Evolutionary conservation across 2,888 invertebrate genomes (phyloP), one percentile per base, ranked within the genome.

Genomic region (Isoperla grammatica): DNA sequence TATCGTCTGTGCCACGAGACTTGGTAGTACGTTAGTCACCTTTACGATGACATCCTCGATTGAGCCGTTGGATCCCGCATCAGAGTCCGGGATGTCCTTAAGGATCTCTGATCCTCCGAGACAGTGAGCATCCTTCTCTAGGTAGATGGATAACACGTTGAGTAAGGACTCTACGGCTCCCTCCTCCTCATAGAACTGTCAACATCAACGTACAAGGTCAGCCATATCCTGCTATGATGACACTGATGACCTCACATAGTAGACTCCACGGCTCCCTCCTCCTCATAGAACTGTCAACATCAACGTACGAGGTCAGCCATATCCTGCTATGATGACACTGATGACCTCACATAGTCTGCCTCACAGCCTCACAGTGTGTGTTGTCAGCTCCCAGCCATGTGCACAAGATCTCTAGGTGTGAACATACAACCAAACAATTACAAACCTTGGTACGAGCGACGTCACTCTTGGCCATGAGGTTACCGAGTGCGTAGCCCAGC

Each of bases 401-500:
- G n/a, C n/a, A n/a, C n/a, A n/a, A n/a, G n/a, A n/a, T n/a, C n/a
- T n/a, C n/a, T n/a, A n/a, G n/a, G n/a, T n/a, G 13, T 9, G 42
- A 42, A 42, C 13, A 9, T 9, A 42, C 13, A 42, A 6, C 9
- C 13, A 37, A 9, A 37, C 37, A 37, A 37, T 37, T 6, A 63
- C 67, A 66, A 70, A 83, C 83, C 75, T 81, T 80, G 43, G 78
- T 75, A 62, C 91, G 76, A 0, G 89, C 86, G 43, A 79, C 78
- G 62, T 90, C 87, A 68, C 85, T 84, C 66, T 85, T 85, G 17
- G 91, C 89, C 69, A 91, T 86, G 74, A 92, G 83, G 72, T 93
- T 93, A 19, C 93, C 92, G 45, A 93, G 78, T 63, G 89, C 88
- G 73, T 91, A 93, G 1, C 89, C 86, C 56, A 92, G 78, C 1